Percentiles rank a stretch among this genome's conserved stretches.
Evolutionary conservation across 92 coral and sea anemone genomes (phyloP).

Genomic region (Porites divaricata): DNA sequence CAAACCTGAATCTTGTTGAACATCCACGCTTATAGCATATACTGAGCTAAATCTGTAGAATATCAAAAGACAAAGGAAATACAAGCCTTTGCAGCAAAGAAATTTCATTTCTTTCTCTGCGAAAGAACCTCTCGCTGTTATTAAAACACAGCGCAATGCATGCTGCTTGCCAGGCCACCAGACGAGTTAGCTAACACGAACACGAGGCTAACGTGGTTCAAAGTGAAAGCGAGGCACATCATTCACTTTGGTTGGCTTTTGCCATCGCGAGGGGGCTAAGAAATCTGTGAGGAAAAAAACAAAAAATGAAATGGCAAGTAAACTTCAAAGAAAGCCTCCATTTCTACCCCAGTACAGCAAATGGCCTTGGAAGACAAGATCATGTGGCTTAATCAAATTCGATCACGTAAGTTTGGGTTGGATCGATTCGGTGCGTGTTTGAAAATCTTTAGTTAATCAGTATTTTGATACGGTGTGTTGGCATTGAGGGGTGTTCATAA

Average conservation of each 20-base stretch:
- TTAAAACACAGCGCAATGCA: not conserved
- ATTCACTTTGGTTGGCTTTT: not conserved
- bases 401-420: constrained; percentile 36
- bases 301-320: constrained; percentile 53
- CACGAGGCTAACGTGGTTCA: not conserved
- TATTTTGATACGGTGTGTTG: constrained; percentile 21
- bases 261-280: not conserved
- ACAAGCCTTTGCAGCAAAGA: not conserved
- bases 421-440: not conserved
- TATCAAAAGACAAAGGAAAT: not conserved
- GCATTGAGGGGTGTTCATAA: not conserved
- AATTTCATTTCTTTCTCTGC: not conserved
- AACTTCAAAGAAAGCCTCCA: constrained; percentile 42
- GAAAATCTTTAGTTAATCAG: not conserved
- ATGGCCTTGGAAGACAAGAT: constrained; percentile 41
- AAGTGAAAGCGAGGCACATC: constrained; percentile 37
- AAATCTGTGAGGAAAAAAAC: not conserved
- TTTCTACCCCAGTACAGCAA: constrained; percentile 22
- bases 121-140: not conserved
- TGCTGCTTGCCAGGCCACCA: constrained; percentile 4
- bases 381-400: constrained; percentile 25
- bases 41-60: not conserved
- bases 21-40: constrained; percentile 16
- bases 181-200: not conserved
- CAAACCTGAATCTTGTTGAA: constrained; percentile 34